Conservation (phyloP, 2,888 invertebrate species). For the Troglohyphantes excavatus region DNA sequence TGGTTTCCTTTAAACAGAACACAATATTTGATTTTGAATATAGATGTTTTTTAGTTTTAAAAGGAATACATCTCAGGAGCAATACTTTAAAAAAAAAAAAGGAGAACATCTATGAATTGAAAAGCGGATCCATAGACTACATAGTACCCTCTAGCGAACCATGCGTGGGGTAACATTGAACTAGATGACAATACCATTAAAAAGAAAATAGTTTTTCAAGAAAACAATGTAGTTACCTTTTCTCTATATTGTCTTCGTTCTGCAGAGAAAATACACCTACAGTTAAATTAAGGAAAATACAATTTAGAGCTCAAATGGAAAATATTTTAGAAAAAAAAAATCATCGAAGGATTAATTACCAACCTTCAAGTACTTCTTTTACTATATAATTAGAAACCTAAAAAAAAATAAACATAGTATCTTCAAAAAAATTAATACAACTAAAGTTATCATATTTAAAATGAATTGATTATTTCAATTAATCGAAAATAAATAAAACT, state of each 20-base stretch:
- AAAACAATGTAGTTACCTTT: neutral
- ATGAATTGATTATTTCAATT: neutral
- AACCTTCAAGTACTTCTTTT: neutral
- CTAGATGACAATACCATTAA: too few species aligned
- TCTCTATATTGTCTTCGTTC: neutral
- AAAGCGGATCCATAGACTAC: too few species aligned
- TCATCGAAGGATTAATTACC: neutral
- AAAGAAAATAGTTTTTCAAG: neutral
- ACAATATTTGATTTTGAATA: too few species aligned
- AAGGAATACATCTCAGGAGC: too few species aligned
- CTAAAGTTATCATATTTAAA: neutral
- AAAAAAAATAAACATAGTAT: neutral
- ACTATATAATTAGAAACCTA: constrained; percentile 3
- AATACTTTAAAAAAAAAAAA: too few species aligned
- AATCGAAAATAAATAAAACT: too few species aligned
- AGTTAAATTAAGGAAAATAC: neutral
- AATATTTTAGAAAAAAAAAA: neutral
- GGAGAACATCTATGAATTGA: too few species aligned
- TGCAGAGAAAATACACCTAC: constrained; percentile 13
- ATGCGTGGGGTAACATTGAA: too few species aligned
- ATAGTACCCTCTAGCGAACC: too few species aligned
- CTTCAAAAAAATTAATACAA: too few species aligned
- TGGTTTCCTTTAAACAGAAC: too few species aligned
- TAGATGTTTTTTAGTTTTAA: too few species aligned
- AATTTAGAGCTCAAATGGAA: neutral